Conservation (phyloP, 2,888 invertebrate species). For the Polyommatus icarus region DNA sequence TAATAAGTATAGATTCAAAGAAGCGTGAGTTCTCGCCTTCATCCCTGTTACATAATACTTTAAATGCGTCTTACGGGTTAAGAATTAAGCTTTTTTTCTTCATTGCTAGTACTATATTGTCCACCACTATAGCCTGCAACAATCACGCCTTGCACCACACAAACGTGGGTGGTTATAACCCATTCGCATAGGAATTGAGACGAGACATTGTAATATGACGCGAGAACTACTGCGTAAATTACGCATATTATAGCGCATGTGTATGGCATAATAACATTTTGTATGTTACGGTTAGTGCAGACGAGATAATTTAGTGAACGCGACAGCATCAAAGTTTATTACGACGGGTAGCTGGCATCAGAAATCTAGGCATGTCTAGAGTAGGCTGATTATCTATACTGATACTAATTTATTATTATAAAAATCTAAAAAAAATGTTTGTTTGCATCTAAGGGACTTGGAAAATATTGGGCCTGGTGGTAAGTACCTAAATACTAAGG, state of each 20-base stretch:
- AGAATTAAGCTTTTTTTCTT: no score
- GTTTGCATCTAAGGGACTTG: no score
- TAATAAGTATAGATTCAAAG: no score
- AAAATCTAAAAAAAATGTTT: no score
- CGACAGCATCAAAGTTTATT: neutral
- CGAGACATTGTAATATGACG: constrained; percentile 45
- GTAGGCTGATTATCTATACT: neutral
- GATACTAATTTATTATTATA: no score
- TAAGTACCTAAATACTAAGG: no score
- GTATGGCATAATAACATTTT: constrained; percentile 26
- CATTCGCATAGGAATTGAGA: constrained; percentile 62
- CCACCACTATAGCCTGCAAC: neutral
- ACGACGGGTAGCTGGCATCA: no score
- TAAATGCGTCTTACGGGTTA: no score
- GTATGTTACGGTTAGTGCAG: neutral
- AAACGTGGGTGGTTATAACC: constrained; percentile 59
- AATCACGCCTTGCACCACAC: constrained; percentile 45
- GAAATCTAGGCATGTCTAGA: neutral
- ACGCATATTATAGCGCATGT: constrained; percentile 43
- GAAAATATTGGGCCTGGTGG: no score
- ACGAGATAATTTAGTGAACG: neutral
- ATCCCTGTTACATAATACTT: no score
- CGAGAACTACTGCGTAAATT: constrained; percentile 46
- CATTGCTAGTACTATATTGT: no score
- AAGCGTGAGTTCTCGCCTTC: no score